These are phyloP conservation scores for Drosophila cognata DNA, from an alignment of 2,888 invertebrate genomes.

Conservation along the genomic window DNA sequence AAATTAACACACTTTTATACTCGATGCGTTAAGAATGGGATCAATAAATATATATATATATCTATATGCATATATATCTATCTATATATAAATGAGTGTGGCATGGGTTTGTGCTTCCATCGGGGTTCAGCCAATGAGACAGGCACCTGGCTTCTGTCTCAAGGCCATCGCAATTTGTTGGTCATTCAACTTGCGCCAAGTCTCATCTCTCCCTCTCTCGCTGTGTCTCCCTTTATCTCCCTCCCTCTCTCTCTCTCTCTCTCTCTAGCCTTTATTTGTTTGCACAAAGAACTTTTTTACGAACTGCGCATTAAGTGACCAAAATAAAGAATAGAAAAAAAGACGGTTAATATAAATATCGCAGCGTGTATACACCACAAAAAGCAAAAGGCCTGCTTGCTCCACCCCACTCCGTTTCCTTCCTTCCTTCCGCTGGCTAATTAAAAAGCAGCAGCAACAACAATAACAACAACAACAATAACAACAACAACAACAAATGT, in stretches of 20 bases:
- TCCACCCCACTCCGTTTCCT: background rate
- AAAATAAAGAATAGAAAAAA: slow-evolving; percentile 12
- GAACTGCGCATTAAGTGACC: slow-evolving; percentile 66
- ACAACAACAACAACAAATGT: slow-evolving; percentile 53
- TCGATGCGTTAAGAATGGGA: slow-evolving; percentile 6
- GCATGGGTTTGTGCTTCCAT: background rate
- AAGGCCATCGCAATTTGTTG: slow-evolving; percentile 64
- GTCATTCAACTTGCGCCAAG: slow-evolving; percentile 66
- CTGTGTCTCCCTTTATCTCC: background rate
- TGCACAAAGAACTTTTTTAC: slow-evolving; percentile 52
- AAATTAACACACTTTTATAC: slow-evolving; percentile 66
- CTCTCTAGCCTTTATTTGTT: slow-evolving; percentile 55
- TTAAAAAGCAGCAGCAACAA: slow-evolving; percentile 43
- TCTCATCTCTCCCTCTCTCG: slow-evolving; percentile 3
- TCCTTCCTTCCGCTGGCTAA: slow-evolving; percentile 17
- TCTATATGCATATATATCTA: background rate
- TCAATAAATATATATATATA: background rate
- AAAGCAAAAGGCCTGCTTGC: background rate
- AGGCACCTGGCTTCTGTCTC: slow-evolving; percentile 52
- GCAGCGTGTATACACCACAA: background rate
- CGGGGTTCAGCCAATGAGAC: slow-evolving; percentile 23
- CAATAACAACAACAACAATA: background rate
- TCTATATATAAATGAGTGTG: background rate
- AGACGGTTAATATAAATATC: slow-evolving; percentile 42
- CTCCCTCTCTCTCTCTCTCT: background rate